phyloP scores from a whole-genome alignment of 1,140 invertebrate genomes.

The Cydia fagiglandana region DNA sequence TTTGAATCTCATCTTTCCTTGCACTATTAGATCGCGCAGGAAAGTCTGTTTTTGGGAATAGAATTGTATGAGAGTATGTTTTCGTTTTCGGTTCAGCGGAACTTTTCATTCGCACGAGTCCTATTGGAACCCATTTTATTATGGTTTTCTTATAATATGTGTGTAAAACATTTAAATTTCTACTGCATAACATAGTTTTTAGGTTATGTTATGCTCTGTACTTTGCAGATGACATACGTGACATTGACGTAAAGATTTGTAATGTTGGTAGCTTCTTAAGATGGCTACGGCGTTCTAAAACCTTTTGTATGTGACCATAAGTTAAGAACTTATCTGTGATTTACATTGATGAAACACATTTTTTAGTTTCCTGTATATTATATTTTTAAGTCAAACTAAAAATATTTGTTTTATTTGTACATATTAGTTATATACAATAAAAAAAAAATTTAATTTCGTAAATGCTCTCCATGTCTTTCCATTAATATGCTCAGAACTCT shows the following conservation, averaged over 20 bases:
- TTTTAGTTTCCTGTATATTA: too few relatives aligned
- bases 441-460: not conserved
- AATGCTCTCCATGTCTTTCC: too few relatives aligned
- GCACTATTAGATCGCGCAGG: constrained; percentile 68
- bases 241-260: not conserved
- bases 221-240: constrained; percentile 36
- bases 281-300: not conserved
- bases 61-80: constrained; percentile 79
- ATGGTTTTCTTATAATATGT: constrained; percentile 49
- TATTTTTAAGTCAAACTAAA: too few relatives aligned
- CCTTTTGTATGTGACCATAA: not conserved
- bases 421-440: too few relatives aligned
- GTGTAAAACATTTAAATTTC: constrained; percentile 45
- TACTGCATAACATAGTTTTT: constrained; percentile 52
- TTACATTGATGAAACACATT: too few relatives aligned
- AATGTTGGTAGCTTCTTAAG: not conserved
- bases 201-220: constrained; percentile 45
- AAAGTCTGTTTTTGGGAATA: constrained; percentile 80
- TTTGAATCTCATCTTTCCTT: constrained; percentile 74
- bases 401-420: too few relatives aligned
- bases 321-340: too few relatives aligned
- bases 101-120: constrained; percentile 55
- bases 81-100: constrained; percentile 64
- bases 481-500: not conserved
- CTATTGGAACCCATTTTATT: constrained; percentile 50